A percentile compares a stretch with the other conserved stretches of the same genome.
Evolutionary conservation across 2,888 invertebrate genomes (phyloP).

Genomic region (Crocallis elinguaria): DNA sequence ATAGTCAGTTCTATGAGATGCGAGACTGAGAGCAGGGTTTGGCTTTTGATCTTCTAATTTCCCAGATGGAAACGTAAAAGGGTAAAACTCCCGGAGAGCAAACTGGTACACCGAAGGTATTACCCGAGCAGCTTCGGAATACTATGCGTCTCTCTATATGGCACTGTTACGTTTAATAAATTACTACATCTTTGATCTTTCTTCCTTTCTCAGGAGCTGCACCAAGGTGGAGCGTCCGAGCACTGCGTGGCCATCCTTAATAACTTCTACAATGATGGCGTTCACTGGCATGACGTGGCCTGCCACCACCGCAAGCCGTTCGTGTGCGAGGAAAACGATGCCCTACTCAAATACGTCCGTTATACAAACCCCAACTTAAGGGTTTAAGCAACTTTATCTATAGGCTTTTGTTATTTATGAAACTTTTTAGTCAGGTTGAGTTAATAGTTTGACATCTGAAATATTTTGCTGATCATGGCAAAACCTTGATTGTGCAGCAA

Average conservation of each 20-base stretch:
- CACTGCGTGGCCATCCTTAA: constrained; percentile 94
- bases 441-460: constrained; percentile 23
- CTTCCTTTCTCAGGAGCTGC: constrained; percentile 84
- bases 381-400: constrained; percentile 75
- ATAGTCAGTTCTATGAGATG: too few relatives aligned
- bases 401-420: constrained; percentile 31
- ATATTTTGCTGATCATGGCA: neutral
- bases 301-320: constrained; percentile 95
- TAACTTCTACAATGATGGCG: constrained; percentile 95
- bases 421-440: constrained; percentile 35
- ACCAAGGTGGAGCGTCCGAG: constrained; percentile 93
- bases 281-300: constrained; percentile 96
- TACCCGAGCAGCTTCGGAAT: too few relatives aligned
- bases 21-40: too few relatives aligned
- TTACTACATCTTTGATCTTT: too few relatives aligned
- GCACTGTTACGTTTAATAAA: too few relatives aligned
- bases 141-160: too few relatives aligned
- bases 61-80: too few relatives aligned
- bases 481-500: neutral
- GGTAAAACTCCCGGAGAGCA: too few relatives aligned
- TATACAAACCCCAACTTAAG: constrained; percentile 92
- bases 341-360: constrained; percentile 92
- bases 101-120: too few relatives aligned
- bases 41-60: too few relatives aligned
- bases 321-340: constrained; percentile 95